Conservation (phyloP, 2,113 vertebrate genomes). For the Corapipo altera region DNA sequence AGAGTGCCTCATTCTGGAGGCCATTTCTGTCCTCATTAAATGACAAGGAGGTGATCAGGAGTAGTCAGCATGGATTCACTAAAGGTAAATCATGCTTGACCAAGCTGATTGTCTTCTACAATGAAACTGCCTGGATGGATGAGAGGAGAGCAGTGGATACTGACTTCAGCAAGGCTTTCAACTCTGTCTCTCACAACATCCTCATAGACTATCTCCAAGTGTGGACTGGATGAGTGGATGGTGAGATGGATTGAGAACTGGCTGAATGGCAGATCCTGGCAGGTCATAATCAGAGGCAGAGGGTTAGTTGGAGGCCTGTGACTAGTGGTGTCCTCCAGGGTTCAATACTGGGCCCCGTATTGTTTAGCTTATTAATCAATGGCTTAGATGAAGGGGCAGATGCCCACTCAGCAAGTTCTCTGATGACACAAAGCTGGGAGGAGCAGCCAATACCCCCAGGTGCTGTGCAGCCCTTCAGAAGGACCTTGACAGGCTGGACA, state of each 20-base stretch:
- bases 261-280: neutral
- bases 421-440: neutral
- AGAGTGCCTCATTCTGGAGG: neutral
- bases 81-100: neutral
- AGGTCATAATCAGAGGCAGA: neutral
- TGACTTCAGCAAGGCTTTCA: neutral
- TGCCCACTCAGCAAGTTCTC: neutral
- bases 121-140: neutral
- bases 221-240: neutral
- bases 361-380: neutral
- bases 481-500: neutral
- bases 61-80: neutral
- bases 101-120: neutral
- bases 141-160: neutral
- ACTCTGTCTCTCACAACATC: neutral
- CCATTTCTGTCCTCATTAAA: rapidly evolving
- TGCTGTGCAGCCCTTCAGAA: neutral
- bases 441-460: rapidly evolving
- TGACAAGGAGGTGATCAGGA: neutral
- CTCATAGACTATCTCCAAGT: too few species aligned
- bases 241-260: neutral
- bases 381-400: neutral
- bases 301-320: neutral
- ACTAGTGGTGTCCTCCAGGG: too few species aligned
- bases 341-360: neutral